phyloP scores from a whole-genome alignment of 2,888 invertebrate species.

The Meiosimyza platycephala region DNA sequence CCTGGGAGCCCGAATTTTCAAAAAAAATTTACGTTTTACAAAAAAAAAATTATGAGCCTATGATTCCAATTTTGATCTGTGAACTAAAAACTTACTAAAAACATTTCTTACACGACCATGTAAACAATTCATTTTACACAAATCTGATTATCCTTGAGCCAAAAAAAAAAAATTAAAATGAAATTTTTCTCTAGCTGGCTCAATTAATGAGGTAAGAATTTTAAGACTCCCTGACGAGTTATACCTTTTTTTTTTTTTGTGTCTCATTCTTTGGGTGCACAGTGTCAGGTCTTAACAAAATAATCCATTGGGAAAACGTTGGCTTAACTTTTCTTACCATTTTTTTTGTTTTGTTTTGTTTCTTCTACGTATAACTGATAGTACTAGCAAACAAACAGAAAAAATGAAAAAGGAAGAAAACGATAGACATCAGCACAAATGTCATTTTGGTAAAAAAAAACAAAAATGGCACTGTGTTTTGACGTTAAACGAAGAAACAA shows the following conservation, averaged over 20 bases:
- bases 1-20: too few relatives aligned
- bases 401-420: neutral
- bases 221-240: slow-evolving; percentile 33
- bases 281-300: slow-evolving; percentile 19
- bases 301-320: slow-evolving; percentile 35
- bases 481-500: slow-evolving; percentile 21
- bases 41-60: too few relatives aligned
- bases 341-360: too few relatives aligned
- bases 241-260: slow-evolving; percentile 46
- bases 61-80: too few relatives aligned
- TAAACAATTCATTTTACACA: neutral
- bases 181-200: slow-evolving; percentile 45
- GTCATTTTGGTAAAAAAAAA: slow-evolving; percentile 16
- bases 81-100: too few relatives aligned
- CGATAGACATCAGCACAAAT: slow-evolving; percentile 10
- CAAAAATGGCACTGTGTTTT: neutral
- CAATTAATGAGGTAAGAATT: slow-evolving; percentile 56
- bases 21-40: too few relatives aligned
- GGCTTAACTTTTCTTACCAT: slow-evolving; percentile 19
- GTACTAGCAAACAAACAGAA: neutral
- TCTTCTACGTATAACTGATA: neutral
- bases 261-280: slow-evolving; percentile 12
- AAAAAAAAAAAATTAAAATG: slow-evolving; percentile 40
- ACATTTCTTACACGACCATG: neutral
- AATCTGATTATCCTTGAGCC: neutral